A percentile compares a stretch with the other conserved stretches of the same genome.
Conservation (phyloP, 2,797 vertebrate species). For the Anguilla pacifica region DNA sequence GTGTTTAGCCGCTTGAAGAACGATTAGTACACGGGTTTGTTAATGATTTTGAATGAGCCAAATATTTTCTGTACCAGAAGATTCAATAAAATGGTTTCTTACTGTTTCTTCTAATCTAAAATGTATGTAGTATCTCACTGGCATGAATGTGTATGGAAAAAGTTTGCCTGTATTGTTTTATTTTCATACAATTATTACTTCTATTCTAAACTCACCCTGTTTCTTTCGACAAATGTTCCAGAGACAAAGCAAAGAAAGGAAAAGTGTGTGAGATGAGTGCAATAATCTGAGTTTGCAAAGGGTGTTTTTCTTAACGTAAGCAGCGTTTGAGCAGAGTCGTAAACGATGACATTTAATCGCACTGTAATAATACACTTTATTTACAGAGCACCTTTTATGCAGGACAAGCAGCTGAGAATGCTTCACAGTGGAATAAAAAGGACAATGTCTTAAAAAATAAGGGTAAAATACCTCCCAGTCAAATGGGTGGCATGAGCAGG, state of each 20-base stretch:
- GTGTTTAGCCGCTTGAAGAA: too few species aligned
- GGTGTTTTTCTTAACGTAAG: background rate
- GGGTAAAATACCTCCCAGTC: too few species aligned
- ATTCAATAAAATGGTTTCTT: constrained; percentile 76
- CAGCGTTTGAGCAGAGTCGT: background rate
- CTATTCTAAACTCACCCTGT: background rate
- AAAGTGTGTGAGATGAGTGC: background rate
- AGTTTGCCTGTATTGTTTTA: background rate
- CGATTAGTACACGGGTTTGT: too few species aligned
- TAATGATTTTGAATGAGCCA: too few species aligned
- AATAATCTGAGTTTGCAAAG: background rate
- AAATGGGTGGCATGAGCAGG: too few species aligned
- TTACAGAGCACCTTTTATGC: background rate
- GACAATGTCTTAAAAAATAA: too few species aligned
- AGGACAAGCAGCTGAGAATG: too few species aligned
- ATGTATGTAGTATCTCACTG: background rate
- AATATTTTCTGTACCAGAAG: constrained; percentile 67
- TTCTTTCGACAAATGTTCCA: background rate
- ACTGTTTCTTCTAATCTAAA: background rate
- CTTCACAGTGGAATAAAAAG: too few species aligned
- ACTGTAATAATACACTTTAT: background rate
- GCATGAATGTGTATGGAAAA: background rate
- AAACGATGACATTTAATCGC: background rate
- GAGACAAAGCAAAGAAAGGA: background rate
- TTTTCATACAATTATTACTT: background rate